Conservation (phyloP, 2,797 vertebrate genomes). For the Macropus fuliginosus region DNA sequence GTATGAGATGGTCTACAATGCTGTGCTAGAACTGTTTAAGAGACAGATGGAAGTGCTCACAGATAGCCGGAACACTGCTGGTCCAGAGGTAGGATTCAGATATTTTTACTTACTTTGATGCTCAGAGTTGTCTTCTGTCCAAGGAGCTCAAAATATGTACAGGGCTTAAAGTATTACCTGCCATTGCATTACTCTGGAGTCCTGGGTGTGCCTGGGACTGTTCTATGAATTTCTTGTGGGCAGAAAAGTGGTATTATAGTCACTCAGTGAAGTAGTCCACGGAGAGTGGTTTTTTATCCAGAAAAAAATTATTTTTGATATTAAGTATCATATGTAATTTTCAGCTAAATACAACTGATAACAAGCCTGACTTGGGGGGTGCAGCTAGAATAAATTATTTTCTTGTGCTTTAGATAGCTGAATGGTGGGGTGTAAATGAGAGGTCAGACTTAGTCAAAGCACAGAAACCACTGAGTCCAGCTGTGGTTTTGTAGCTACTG, state of each 20-base stretch:
- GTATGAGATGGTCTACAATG: slow-evolving; percentile 93
- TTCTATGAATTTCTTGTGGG: background rate
- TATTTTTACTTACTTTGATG: slow-evolving; percentile 11
- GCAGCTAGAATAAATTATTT: background rate
- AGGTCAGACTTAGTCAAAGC: slow-evolving; percentile 31
- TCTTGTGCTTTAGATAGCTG: slow-evolving; percentile 21
- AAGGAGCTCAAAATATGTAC: slow-evolving; percentile 37
- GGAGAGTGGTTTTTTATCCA: slow-evolving; percentile 34
- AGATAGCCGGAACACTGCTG: slow-evolving; percentile 50
- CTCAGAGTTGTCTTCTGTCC: slow-evolving; percentile 17
- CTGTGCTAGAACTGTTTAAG: slow-evolving; percentile 91
- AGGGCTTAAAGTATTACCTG: background rate
- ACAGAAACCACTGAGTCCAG: slow-evolving; percentile 37
- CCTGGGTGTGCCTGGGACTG: background rate
- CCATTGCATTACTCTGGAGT: background rate
- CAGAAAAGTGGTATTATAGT: background rate
- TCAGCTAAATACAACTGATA: slow-evolving; percentile 43
- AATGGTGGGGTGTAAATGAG: slow-evolving; percentile 32
- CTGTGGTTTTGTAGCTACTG: slow-evolving; percentile 71
- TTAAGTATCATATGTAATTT: slow-evolving; percentile 2
- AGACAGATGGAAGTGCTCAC: slow-evolving; percentile 87
- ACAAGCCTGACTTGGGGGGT: background rate
- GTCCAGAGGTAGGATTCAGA: slow-evolving; percentile 81
- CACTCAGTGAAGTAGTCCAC: background rate
- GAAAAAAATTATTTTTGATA: slow-evolving; percentile 32